phyloP scores from a whole-genome alignment of 2,888 invertebrate species.

The Calliscelio sp. region DNA sequence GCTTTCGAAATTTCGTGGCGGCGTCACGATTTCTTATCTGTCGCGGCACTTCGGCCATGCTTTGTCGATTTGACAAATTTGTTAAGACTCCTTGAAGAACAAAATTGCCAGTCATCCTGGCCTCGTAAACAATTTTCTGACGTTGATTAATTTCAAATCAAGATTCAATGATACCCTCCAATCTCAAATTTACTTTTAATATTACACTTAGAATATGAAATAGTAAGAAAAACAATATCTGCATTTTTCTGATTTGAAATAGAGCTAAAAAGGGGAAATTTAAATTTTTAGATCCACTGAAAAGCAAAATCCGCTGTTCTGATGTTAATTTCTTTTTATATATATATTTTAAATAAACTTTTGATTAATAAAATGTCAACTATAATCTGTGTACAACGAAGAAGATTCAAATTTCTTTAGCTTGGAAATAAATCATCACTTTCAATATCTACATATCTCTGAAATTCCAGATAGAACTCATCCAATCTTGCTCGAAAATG shows the following conservation, averaged over 20 bases:
- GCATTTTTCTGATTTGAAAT: too few species aligned
- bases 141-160: conserved; percentile 48
- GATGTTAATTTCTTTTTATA: too few species aligned
- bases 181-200: too few species aligned
- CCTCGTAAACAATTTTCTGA: conserved; percentile 45
- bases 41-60: conserved; percentile 47
- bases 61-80: conserved; percentile 59
- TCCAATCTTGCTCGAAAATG: conserved; percentile 47
- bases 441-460: not conserved
- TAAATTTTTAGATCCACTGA: too few species aligned
- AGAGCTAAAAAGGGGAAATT: too few species aligned
- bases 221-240: too few species aligned
- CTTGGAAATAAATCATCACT: conserved; percentile 2
- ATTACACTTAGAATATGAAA: too few species aligned
- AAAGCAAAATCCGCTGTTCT: too few species aligned
- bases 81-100: conserved; percentile 23
- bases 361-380: too few species aligned
- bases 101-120: conserved; percentile 38
- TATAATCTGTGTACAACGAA: too few species aligned
- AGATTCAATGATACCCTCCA: not conserved
- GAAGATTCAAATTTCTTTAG: not conserved
- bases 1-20: conserved; percentile 63
- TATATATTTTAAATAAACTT: too few species aligned
- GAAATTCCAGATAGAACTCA: conserved; percentile 1
- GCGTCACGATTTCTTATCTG: conserved; percentile 70